Percentiles rank a stretch among this genome's conserved stretches.
Conservation (phyloP, 1,140 invertebrate species). For the Aplysia californica region DNA sequence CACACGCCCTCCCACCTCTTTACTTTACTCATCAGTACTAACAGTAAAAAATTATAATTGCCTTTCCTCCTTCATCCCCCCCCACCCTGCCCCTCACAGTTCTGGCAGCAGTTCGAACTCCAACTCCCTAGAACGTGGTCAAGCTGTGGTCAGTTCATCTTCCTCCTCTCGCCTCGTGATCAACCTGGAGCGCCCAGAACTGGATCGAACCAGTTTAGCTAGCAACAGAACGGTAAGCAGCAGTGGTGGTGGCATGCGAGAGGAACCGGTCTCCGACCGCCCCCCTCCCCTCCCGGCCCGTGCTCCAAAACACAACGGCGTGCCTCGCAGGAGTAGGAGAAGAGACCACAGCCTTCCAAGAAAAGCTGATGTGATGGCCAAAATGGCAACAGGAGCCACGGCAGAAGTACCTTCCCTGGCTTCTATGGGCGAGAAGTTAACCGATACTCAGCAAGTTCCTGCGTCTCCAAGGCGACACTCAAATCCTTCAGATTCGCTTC, state of each 20-base stretch:
- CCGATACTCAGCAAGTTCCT: too few species aligned
- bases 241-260: neutral
- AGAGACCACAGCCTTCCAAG: slow-evolving; percentile 24
- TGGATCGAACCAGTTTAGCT: neutral
- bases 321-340: slow-evolving; percentile 7
- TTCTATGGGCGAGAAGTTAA: neutral
- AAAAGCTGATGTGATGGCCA: slow-evolving; percentile 10
- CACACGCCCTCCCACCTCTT: too few species aligned
- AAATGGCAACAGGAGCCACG: neutral
- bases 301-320: neutral
- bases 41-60: too few species aligned
- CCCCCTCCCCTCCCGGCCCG: slow-evolving; percentile 9
- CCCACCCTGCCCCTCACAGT: too few species aligned
- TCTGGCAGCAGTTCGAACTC: too few species aligned
- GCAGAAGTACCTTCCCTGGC: neutral
- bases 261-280: neutral
- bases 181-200: slow-evolving; percentile 14
- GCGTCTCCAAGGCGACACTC: slow-evolving; percentile 8
- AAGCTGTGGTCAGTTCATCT: too few species aligned
- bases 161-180: slow-evolving; percentile 11
- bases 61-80: too few species aligned
- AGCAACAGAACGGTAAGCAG: neutral
- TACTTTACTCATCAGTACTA: too few species aligned
- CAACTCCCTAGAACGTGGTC: too few species aligned
- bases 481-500: slow-evolving; percentile 7